phyloP scores from a whole-genome alignment of 2,797 vertebrate genomes.

The Myotis vivesi region DNA sequence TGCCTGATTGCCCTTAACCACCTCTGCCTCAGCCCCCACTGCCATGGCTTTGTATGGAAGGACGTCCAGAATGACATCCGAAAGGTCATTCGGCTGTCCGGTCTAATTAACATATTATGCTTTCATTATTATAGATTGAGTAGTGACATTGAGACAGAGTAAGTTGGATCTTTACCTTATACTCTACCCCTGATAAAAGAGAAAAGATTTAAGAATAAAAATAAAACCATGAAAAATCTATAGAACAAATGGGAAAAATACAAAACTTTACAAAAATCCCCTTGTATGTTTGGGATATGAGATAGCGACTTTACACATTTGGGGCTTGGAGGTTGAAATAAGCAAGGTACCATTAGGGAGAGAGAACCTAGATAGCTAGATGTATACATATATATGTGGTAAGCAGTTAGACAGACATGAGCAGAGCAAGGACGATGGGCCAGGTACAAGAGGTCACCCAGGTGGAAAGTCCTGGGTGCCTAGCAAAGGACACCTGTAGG shows the following conservation, averaged over 20 bases:
- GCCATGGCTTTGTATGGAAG: no score
- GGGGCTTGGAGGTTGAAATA: not conserved
- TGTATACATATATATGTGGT: not conserved
- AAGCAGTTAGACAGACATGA: no score
- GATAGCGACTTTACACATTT: not conserved
- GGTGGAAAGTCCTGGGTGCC: no score
- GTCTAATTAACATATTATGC: no score
- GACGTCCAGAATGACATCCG: no score
- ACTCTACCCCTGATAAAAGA: not conserved
- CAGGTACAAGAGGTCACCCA: no score
- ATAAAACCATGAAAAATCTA: not conserved
- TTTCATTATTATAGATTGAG: not conserved
- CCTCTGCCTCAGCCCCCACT: no score
- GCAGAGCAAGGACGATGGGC: no score
- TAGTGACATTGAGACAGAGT: not conserved
- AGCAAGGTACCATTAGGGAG: not conserved
- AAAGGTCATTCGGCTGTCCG: no score
- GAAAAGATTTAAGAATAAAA: not conserved
- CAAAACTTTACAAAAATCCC: not conserved
- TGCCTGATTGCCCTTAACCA: no score
- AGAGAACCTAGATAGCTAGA: not conserved
- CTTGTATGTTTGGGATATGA: not conserved
- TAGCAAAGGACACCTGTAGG: no score
- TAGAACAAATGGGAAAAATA: not conserved
- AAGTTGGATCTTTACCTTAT: not conserved